A percentile compares a stretch with the other conserved stretches of the same genome.
Evolutionary conservation across 2,113 vertebrate species (phyloP).

Genomic region (Chaetorhynchus papuensis): DNA sequence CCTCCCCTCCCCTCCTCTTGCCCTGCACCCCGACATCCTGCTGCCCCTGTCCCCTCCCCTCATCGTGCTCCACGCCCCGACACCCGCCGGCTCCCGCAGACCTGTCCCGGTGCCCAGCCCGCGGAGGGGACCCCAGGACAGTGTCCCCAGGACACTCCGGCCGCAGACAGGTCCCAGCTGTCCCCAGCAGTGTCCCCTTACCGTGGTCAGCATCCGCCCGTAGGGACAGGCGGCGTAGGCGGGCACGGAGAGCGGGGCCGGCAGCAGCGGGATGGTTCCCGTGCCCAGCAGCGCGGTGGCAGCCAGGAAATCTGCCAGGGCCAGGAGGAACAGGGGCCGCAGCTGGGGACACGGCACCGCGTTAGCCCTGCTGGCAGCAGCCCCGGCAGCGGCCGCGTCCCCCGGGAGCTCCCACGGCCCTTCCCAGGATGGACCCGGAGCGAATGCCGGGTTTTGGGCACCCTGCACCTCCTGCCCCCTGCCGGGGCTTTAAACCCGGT

Average conservation of each 20-base stretch:
- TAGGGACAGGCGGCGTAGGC: constrained; percentile 50
- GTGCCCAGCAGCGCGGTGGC: constrained; percentile 62
- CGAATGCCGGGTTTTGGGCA: accelerated
- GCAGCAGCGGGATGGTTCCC: constrained; percentile 55
- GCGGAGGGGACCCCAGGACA: neutral
- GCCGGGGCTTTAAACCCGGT: neutral
- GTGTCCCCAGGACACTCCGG: neutral
- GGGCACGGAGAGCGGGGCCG: neutral
- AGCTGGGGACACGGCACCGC: constrained; percentile 10
- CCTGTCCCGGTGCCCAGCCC: neutral
- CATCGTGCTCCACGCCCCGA: neutral
- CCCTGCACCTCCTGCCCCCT: neutral
- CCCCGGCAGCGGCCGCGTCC: neutral
- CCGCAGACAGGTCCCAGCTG: accelerated
- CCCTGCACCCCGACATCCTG: too few species aligned
- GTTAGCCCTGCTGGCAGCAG: neutral
- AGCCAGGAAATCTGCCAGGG: constrained; percentile 77
- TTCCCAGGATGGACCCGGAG: neutral
- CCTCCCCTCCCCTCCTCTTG: neutral
- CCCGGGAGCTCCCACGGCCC: accelerated
- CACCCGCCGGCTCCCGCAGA: neutral
- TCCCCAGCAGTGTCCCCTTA: neutral
- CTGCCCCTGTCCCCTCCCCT: neutral
- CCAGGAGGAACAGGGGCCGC: constrained; percentile 74
- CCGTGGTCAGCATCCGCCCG: constrained; percentile 72